phyloP scores from a whole-genome alignment of 2,888 invertebrate species.

The Fragum whitleyi region DNA sequence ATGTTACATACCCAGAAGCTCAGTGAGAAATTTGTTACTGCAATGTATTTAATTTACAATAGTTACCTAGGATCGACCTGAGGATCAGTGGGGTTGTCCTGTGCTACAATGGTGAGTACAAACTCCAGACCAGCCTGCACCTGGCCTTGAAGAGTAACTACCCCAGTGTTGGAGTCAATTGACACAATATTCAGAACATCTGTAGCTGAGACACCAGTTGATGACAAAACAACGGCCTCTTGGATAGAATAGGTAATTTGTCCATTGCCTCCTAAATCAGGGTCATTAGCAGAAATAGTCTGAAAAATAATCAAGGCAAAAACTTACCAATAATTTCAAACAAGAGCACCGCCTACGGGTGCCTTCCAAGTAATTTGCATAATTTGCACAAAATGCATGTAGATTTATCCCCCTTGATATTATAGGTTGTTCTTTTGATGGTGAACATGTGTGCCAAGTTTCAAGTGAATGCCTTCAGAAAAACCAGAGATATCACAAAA shows the following conservation, averaged over 20 bases:
- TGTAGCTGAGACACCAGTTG: slow-evolving; percentile 2
- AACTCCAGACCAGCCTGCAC: slow-evolving; percentile 25
- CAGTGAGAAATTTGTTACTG: no score
- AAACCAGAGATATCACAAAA: no score
- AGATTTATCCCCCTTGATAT: no score
- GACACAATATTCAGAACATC: slow-evolving; percentile 22
- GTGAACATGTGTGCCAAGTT: no score
- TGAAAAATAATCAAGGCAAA: slow-evolving; percentile 2
- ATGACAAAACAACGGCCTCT: slow-evolving; percentile 16
- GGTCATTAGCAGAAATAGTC: slow-evolving; percentile 61
- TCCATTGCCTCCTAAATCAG: slow-evolving; percentile 56
- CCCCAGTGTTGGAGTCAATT: slow-evolving; percentile 21
- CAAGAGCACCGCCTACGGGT: no score
- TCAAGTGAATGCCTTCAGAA: no score
- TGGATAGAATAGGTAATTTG: slow-evolving; percentile 55
- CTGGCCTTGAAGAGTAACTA: slow-evolving; percentile 40
- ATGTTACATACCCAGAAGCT: no score
- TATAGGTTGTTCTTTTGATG: no score
- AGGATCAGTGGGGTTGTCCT: slow-evolving; percentile 30
- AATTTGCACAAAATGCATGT: no score
- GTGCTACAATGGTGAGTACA: slow-evolving; percentile 42
- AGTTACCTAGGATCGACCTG: slow-evolving; percentile 11
- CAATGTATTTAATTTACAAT: no score
- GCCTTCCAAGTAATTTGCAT: no score
- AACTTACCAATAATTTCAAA: not conserved